Base-by-base conservation (phyloP, 2,113 vertebrate genomes). In the Empidonax traillii region DNA sequence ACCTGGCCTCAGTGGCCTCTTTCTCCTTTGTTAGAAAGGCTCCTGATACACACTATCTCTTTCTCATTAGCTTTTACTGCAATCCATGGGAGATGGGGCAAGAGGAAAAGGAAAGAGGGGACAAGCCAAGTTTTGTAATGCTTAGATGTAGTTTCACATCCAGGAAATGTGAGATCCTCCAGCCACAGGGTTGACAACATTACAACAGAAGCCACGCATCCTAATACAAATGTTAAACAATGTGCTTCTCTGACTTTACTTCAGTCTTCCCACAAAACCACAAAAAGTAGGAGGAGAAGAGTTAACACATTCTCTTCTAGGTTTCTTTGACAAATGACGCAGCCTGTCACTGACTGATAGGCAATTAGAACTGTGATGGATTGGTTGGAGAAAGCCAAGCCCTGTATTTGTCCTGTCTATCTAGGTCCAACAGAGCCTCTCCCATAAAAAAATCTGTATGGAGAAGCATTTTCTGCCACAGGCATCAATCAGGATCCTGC, bases 191-290 rank as follows among this genome's bases (percentile, higher is more conserved):
- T 37, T 93, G 75, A 90, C 77, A 90, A 56, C 67, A 86, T 84
- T 7, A 2, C 67, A 94, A 63, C 88, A 77, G 55, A 93, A 94
- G 82, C 63, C 59, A 65, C 0, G 1, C 33, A 77, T 88, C 68
- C 90, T 74, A 63, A 90, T 90, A 94, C 39, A 59, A 87, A 73
- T 88, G 85, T 91, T 79, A 76, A 76, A 91, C 55, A 87, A 33
- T 4, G 2, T 52, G 61, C 51, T 93, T 83, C 85, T 94, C 39
- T 67, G 52, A 95, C 19, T 91, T 94, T 69, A 47, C 75, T 87
- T 85, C 68, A 83, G 46, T 51, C 91, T 94, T 91, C 88, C 94
- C 92, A 95, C 90, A 95, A 95, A 96, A 95, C 94, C 94, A 91
- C 92, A 95, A 87, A 53, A 71, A 80, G 72, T 52, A 72, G 74